Base-by-base conservation (phyloP, 2,888 invertebrate genomes). In the Synanthedon formicaeformis region DNA sequence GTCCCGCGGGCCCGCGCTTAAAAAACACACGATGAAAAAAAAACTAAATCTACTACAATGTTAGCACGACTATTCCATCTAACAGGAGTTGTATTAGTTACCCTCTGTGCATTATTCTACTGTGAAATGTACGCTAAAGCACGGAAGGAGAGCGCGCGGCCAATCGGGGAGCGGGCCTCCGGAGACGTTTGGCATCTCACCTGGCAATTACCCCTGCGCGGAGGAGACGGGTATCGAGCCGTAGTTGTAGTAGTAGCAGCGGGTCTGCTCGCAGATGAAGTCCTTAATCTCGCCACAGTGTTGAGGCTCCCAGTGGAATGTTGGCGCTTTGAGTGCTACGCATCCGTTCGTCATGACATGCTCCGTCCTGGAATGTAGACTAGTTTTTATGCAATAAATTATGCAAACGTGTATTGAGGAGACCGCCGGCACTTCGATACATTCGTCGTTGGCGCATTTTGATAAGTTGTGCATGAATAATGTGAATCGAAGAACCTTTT, bases 181-280 rank as follows among this genome's bases (percentile, higher is more conserved):
- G 84, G 86, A 83, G 82, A 81, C 85, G 78, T 86, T 82, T 87
- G 87, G 87, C 87, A 88, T 88, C 92, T 92, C 92, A 92, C 92
- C 92, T 93, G 88, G 79, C 84, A 94, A 94, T 34, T 95, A 95
- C 94, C 94, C 94, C 94, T 95, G 94, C 91, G 94, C 92, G 71
- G 94, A 93, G 79, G 94, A 94, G 75, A 94, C 94, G 80, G 94
- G 94, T 89, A 94, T 94, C 81, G 94, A 94, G 79, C 94, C 95
- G 84, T 95, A 95, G 88, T 95, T 95, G 89, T 94, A 95, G 88
- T 94, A 95, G 85, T 95, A 95, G 89, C 95, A 95, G 73, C 95
- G 91, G 58, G 95, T 95, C 88, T 95, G 94, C 88, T 95, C 95
- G 88, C 95, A 95, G 75, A 95, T 94, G 82, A 95, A 95, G 85